phyloP scores from a whole-genome alignment of 2,888 invertebrate genomes.

The Folsomia candida region DNA sequence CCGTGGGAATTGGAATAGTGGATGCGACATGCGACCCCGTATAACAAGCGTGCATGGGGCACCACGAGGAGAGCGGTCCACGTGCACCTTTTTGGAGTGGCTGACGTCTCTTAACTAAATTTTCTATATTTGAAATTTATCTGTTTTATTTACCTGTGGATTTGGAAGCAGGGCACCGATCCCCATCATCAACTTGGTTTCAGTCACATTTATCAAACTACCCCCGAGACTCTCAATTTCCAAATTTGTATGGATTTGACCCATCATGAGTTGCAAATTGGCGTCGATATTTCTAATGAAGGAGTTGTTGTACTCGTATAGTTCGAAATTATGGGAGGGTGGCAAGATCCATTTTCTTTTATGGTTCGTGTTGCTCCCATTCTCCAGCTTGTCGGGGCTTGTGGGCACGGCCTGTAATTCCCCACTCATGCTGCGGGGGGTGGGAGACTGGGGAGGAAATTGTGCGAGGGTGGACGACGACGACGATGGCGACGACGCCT shows the following conservation, averaged over 20 bases:
- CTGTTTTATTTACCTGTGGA: too few species aligned
- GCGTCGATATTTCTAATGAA: conserved; percentile 44
- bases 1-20: too few species aligned
- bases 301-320: conserved; percentile 35
- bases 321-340: conserved; percentile 28
- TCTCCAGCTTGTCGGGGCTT: background rate
- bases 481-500: conserved; percentile 23
- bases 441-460: conserved; percentile 26
- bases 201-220: conserved; percentile 20
- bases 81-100: too few species aligned
- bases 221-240: conserved; percentile 32
- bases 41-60: too few species aligned
- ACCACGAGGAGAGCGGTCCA: too few species aligned
- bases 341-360: conserved; percentile 24
- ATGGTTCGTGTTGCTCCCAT: conserved; percentile 22
- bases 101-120: too few species aligned
- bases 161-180: conserved; percentile 48
- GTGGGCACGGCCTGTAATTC: background rate
- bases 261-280: conserved; percentile 38
- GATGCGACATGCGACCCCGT: too few species aligned
- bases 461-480: conserved; percentile 41
- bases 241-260: conserved; percentile 33
- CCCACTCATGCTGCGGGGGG: background rate
- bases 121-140: too few species aligned
- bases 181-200: conserved; percentile 32